These are phyloP conservation scores for Biston betularia DNA, from an alignment of 2,888 invertebrate genomes.

Conservation along the genomic window DNA sequence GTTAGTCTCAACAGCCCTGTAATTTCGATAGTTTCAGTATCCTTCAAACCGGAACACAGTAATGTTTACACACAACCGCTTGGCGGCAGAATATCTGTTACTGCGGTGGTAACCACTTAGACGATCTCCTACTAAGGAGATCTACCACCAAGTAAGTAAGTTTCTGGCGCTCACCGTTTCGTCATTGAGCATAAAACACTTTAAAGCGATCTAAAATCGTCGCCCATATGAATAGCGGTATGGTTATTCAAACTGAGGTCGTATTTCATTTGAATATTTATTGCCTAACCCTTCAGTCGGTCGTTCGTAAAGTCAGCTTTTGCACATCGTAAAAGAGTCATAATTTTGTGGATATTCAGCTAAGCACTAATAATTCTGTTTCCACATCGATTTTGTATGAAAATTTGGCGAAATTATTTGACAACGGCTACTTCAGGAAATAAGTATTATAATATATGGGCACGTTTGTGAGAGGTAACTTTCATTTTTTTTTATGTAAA, in stretches of 20 bases:
- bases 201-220: slow-evolving; percentile 12
- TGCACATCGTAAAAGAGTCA: slow-evolving; percentile 35
- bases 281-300: slow-evolving; percentile 38
- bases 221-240: slow-evolving; percentile 27
- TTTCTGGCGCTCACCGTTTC: too few relatives aligned
- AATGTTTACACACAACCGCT: too few relatives aligned
- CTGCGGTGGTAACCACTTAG: too few relatives aligned
- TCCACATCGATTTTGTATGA: slow-evolving; percentile 14
- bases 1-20: too few relatives aligned
- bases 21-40: too few relatives aligned
- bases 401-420: slow-evolving; percentile 9
- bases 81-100: too few relatives aligned
- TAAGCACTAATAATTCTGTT: slow-evolving; percentile 19
- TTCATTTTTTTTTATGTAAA: too few relatives aligned
- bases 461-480: too few relatives aligned
- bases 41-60: too few relatives aligned
- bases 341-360: slow-evolving; percentile 24
- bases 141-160: too few relatives aligned
- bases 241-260: slow-evolving; percentile 37
- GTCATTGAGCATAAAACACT: neutral
- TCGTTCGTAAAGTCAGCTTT: slow-evolving; percentile 33
- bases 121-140: too few relatives aligned
- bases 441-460: neutral
- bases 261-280: slow-evolving; percentile 47
- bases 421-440: slow-evolving; percentile 4